Evolutionary conservation across 2,797 vertebrate species (phyloP).

Genomic region (Tenualosa thibaudeaui): DNA sequence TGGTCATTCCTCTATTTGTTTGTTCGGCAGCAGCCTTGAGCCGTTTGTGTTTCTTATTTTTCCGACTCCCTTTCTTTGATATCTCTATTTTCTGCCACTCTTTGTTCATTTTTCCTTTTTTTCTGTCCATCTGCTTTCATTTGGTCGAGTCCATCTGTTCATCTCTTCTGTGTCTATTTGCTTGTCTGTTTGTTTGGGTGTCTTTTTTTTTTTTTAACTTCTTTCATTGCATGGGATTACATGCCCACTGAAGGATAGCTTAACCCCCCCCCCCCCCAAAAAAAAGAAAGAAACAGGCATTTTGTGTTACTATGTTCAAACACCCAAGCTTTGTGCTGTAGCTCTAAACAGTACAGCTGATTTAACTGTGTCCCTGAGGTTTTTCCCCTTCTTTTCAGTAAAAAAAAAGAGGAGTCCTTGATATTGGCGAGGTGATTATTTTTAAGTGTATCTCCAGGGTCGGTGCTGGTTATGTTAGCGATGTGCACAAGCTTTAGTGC

Average conservation of each 20-base stretch:
- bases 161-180: conserved; percentile 45
- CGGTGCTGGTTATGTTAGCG: conserved; percentile 55
- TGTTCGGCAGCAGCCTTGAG: background rate
- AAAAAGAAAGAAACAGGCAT: background rate
- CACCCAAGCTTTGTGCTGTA: conserved; percentile 26
- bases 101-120: conserved; percentile 30
- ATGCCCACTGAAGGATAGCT: conserved; percentile 29
- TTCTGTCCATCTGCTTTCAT: conserved; percentile 47
- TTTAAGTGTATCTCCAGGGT: conserved; percentile 47
- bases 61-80: background rate
- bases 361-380: conserved; percentile 28
- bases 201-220: background rate
- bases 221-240: background rate
- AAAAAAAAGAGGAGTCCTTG: background rate
- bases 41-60: background rate
- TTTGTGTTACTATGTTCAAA: background rate
- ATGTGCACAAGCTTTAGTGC: conserved; percentile 55
- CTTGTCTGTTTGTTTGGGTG: conserved; percentile 23
- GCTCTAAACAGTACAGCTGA: conserved; percentile 3
- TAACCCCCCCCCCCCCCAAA: conserved; percentile 13
- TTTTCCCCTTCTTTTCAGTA: background rate
- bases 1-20: background rate
- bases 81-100: conserved; percentile 46
- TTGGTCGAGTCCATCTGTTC: conserved; percentile 68
- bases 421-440: conserved; percentile 55